A percentile compares a stretch with the other conserved stretches of the same genome.
phyloP scores from a whole-genome alignment of 1,140 invertebrate species.

The Elymnias hypermnestra region DNA sequence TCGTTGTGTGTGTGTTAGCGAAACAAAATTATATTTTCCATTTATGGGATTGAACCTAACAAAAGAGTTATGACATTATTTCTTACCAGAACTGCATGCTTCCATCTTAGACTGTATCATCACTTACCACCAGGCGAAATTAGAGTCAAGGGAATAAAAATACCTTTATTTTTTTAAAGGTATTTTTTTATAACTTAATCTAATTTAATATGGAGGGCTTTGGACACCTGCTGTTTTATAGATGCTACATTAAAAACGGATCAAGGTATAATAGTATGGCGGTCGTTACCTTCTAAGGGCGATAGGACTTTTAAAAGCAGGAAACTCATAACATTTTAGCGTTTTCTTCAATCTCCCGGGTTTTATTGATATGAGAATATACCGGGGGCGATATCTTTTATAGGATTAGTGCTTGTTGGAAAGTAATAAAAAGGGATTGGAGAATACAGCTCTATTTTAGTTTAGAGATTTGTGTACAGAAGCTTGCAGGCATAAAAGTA shows the following conservation, averaged over 20 bases:
- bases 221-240: background rate
- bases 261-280: background rate
- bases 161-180: background rate
- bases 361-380: slow-evolving; percentile 2
- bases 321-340: slow-evolving; percentile 1
- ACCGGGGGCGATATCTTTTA: background rate
- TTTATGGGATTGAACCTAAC: too few species aligned
- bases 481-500: too few species aligned
- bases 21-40: too few species aligned
- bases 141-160: background rate
- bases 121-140: too few species aligned
- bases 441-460: too few species aligned
- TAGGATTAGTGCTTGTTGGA: background rate
- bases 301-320: background rate
- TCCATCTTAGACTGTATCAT: too few species aligned
- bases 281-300: background rate
- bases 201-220: too few species aligned
- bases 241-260: background rate
- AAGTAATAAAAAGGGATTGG: background rate
- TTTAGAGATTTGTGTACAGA: too few species aligned
- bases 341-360: background rate
- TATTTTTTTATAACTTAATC: background rate
- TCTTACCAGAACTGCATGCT: too few species aligned
- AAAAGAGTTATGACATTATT: too few species aligned
- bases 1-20: too few species aligned